These are phyloP conservation scores for Drosophila melanogaster DNA, from an alignment of 1,140 invertebrate genomes.

Conservation along the genomic window DNA sequence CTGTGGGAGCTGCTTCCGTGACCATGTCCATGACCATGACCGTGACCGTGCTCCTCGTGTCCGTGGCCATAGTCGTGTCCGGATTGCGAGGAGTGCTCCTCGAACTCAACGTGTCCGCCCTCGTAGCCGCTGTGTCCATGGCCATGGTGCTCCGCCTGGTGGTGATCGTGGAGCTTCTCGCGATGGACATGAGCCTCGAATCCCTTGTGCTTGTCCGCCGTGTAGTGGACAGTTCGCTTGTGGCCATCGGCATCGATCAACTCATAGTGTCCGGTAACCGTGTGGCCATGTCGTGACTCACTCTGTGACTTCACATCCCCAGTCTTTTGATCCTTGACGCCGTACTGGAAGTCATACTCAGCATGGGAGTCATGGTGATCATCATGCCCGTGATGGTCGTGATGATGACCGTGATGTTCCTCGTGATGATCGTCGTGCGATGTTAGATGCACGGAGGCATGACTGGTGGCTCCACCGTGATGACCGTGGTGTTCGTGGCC, in stretches of 20 bases:
- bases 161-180: constrained; percentile 80
- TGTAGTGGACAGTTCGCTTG: constrained; percentile 84
- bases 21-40: constrained; percentile 35
- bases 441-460: constrained; percentile 70
- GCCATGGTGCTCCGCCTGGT: constrained; percentile 69
- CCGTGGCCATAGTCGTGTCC: constrained; percentile 44
- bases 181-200: constrained; percentile 83
- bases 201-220: constrained; percentile 83
- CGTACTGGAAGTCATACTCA: constrained; percentile 74
- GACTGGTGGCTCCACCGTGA: constrained; percentile 68
- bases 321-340: constrained; percentile 76
- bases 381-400: constrained; percentile 42
- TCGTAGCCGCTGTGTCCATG: constrained; percentile 71
- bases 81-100: constrained; percentile 11
- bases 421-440: constrained; percentile 61
- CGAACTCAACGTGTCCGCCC: constrained; percentile 39
- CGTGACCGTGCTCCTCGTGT: constrained; percentile 36
- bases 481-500: constrained; percentile 47
- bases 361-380: constrained; percentile 70
- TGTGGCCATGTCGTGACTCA: constrained; percentile 70
- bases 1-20: constrained; percentile 43
- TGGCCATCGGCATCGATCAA: constrained; percentile 85
- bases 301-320: constrained; percentile 71
- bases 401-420: constrained; percentile 50
- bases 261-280: constrained; percentile 83